Conservation (phyloP, 1,140 invertebrate species). For the Megalopta genalis region DNA sequence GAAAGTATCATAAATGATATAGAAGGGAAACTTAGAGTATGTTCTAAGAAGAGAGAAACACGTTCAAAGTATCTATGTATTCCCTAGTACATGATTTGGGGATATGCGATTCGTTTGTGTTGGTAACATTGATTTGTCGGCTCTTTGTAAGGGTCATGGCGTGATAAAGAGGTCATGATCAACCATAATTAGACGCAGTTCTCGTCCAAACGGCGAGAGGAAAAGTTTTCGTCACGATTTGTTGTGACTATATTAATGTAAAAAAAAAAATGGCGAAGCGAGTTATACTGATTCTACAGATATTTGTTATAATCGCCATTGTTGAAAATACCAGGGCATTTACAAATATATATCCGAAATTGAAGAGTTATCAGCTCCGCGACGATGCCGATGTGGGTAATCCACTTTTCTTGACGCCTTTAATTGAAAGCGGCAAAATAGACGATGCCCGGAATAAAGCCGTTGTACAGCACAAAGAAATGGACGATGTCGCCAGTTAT, state of each 20-base stretch:
- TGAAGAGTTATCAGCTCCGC: conserved; percentile 59
- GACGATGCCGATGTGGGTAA: conserved; percentile 80
- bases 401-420: conserved; percentile 85
- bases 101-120: not conserved
- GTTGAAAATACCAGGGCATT: conserved; percentile 52
- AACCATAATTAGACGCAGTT: not conserved
- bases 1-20: no score
- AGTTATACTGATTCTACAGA: not conserved
- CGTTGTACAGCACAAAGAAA: conserved; percentile 73
- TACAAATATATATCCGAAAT: conserved; percentile 74
- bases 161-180: not conserved
- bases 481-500: conserved; percentile 79
- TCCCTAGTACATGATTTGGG: no score
- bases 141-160: not conserved
- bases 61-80: no score
- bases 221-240: not conserved
- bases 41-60: no score
- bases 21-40: no score
- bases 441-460: conserved; percentile 78
- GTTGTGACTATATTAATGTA: no score
- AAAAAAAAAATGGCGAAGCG: not conserved
- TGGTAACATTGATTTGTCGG: conserved; percentile 5
- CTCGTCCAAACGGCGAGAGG: no score
- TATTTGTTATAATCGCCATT: conserved; percentile 10
- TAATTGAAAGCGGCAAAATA: conserved; percentile 83